A percentile compares a stretch with the other conserved stretches of the same genome.
phyloP scores from a whole-genome alignment of 2,888 invertebrate genomes.

The Pimpla rufipes region DNA sequence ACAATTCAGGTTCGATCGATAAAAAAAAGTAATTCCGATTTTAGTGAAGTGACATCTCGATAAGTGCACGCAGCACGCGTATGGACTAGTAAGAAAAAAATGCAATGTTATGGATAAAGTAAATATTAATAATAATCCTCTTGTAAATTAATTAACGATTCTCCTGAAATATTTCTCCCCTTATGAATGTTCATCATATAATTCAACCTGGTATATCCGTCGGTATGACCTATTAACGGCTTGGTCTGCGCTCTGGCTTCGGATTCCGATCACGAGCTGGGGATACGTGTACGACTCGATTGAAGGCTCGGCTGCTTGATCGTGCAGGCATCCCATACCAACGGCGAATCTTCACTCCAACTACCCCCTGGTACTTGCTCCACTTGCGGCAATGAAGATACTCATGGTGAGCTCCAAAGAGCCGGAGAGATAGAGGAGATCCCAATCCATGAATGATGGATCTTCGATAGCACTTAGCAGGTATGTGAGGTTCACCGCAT shows the following conservation, averaged over 20 bases:
- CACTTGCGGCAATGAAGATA: conserved; percentile 57
- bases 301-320: conserved; percentile 61
- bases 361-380: conserved; percentile 35
- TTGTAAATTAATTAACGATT: background rate
- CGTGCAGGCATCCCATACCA: conserved; percentile 54
- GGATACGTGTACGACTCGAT: conserved; percentile 72
- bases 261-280: conserved; percentile 72
- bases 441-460: conserved; percentile 52
- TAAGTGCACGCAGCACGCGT: too few species aligned
- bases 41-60: too few species aligned
- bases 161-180: background rate
- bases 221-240: conserved; percentile 40
- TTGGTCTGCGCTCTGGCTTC: conserved; percentile 49
- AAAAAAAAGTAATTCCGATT: too few species aligned
- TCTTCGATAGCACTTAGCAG: conserved; percentile 51
- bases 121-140: background rate
- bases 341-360: conserved; percentile 40
- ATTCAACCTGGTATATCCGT: conserved; percentile 3
- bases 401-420: conserved; percentile 32
- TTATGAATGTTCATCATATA: background rate
- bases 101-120: too few species aligned
- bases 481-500: conserved; percentile 22
- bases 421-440: conserved; percentile 26
- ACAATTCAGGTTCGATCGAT: too few species aligned
- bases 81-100: too few species aligned